Percentiles rank a stretch among this genome's conserved stretches.
Conservation (phyloP, 1,140 invertebrate genomes). For the Orchestia grillus region DNA sequence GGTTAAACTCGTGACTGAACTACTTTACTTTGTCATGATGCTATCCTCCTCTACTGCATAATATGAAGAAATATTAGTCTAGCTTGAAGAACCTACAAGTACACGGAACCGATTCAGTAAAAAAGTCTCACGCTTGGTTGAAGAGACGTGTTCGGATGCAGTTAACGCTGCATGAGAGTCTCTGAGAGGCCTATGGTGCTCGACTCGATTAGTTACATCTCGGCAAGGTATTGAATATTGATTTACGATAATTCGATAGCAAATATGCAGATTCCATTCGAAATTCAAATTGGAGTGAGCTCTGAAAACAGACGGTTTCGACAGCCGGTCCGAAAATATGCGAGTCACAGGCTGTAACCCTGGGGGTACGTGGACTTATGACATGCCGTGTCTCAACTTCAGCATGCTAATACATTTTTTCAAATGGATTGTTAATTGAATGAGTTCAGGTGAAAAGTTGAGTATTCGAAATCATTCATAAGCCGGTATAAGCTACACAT, state of each 20-base stretch:
- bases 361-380: not conserved
- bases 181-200: not conserved
- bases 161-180: conserved; percentile 11
- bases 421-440: too few relatives aligned
- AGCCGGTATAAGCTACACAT: too few relatives aligned
- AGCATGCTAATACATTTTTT: not conserved
- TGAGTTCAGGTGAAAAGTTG: not conserved
- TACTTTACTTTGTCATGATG: not conserved
- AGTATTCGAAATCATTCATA: not conserved
- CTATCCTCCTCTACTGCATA: not conserved
- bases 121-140: not conserved
- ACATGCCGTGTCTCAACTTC: not conserved
- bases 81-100: not conserved
- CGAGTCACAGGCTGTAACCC: not conserved
- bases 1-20: too few relatives aligned
- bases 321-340: not conserved
- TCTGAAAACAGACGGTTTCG: conserved; percentile 49
- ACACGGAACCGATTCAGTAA: not conserved
- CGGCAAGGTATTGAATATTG: conserved; percentile 45
- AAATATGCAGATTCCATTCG: conserved; percentile 54
- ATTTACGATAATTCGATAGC: conserved; percentile 54
- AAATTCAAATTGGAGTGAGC: conserved; percentile 50
- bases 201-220: conserved; percentile 52
- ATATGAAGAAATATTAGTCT: not conserved
- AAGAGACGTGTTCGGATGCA: conserved; percentile 25